A percentile compares a stretch with the other conserved stretches of the same genome.
phyloP scores from a whole-genome alignment of 2,113 vertebrate genomes.

The Aspidoscelis tigris region DNA sequence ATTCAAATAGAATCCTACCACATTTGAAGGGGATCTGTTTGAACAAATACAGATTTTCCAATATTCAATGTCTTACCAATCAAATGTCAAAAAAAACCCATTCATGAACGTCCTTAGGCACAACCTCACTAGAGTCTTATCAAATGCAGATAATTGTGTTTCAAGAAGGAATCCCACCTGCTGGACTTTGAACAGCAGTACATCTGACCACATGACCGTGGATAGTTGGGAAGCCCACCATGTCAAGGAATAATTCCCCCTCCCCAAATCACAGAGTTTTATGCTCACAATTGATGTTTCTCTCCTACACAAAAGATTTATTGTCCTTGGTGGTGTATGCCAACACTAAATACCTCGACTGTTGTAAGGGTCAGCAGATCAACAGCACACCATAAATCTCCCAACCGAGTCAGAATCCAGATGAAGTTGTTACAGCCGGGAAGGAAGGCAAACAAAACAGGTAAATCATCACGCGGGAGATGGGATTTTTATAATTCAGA shows the following conservation, averaged over 20 bases:
- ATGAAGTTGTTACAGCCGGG: not conserved
- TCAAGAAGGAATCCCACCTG: not conserved
- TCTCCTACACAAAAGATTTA: conserved; percentile 18
- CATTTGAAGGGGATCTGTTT: no score
- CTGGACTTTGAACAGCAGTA: not conserved
- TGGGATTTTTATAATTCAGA: conserved; percentile 3
- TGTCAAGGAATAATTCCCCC: not conserved
- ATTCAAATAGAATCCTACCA: no score
- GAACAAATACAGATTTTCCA: no score
- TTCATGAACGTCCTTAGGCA: no score
- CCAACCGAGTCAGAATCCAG: rapidly evolving
- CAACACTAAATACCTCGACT: not conserved
- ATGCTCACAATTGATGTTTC: not conserved
- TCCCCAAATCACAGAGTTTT: not conserved
- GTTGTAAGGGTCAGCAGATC: rapidly evolving
- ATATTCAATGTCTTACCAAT: no score
- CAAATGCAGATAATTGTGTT: not conserved
- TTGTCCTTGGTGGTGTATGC: not conserved
- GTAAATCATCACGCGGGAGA: not conserved
- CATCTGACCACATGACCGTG: no score
- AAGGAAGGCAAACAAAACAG: not conserved
- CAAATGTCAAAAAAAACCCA: no score
- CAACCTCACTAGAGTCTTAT: no score
- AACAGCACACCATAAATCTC: not conserved
- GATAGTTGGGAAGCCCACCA: not conserved